Base-by-base conservation (phyloP, 64 coral and sea anemone species). In the Stylophora pistillata region DNA sequence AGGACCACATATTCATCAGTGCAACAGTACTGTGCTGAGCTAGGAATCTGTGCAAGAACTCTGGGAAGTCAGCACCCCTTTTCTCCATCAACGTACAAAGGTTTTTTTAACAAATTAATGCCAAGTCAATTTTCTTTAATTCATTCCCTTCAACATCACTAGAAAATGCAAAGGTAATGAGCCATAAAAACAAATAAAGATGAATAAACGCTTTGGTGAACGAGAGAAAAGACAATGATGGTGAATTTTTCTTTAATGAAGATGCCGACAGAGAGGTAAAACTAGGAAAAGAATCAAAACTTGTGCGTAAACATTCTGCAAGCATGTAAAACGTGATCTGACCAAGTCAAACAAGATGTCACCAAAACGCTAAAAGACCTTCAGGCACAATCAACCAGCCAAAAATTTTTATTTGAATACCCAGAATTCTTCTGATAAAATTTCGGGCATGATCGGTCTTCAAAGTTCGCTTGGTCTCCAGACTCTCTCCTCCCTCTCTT, bases 81-180 rank as follows among this genome's bases (percentile, higher is more conserved):
- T 21, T 2, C 18, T 21, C 5, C 17, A 64, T 2, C 17, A 26
- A 68, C 21, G 23, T 25, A 3, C 23, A 68, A 68, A 3, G 59
- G 59, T 18, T 79, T 9, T 13, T 79, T 9, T 2, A 5, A 18
- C 5, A 11, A n/a, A 25, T 6, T 5, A 11, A 26, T 28, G 13
- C 13, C 13, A 60, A 4, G 23, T 11, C 23, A 23, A 21, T 18
- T 21, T 20, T 26, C 10, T 60, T 60, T 60, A 68, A 6, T 68
- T 68, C 4, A n/a, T 68, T 68, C 21, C 23, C 25, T 68, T 68
- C 2, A 11, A 68, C 23, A 25, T 28, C 62, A 70, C 34, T 41
- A 34, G 62, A 84, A 84, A 84, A 69, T 70, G 11, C 80, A 52
- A 53, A 54, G 2, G 23, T n/a, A 84, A 52, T 69, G 62, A 84